These are phyloP conservation scores for Melanerpes formicivorus DNA, from an alignment of 2,113 vertebrate species.

Conservation along the genomic window DNA sequence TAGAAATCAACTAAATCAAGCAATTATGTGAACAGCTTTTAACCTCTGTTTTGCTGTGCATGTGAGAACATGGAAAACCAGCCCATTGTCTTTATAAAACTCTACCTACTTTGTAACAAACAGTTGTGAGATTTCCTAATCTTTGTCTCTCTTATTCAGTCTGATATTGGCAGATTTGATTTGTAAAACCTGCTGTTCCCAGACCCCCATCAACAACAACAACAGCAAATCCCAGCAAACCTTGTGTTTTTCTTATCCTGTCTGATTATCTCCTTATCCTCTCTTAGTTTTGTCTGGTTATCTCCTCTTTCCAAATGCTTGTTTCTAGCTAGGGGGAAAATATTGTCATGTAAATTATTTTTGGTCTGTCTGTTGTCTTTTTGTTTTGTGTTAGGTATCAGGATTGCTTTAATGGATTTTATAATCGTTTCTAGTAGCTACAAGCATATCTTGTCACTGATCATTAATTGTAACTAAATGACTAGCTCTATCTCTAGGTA, in stretches of 20 bases:
- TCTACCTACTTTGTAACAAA: background rate
- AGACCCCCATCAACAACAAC: background rate
- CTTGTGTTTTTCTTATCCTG: background rate
- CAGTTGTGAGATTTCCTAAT: background rate
- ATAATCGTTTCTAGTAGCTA: background rate
- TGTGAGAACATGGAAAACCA: background rate
- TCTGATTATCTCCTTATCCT: too few species aligned
- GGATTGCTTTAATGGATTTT: background rate
- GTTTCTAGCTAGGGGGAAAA: background rate
- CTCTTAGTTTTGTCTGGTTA: background rate
- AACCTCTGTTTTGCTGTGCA: background rate
- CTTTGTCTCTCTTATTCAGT: background rate
- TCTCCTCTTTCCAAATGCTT: background rate
- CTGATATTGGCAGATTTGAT: background rate
- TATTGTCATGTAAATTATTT: background rate
- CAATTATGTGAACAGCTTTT: background rate
- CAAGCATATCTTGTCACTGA: background rate
- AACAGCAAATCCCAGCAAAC: background rate
- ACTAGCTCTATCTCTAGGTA: background rate
- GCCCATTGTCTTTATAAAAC: background rate
- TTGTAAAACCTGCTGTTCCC: background rate
- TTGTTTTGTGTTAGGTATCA: background rate
- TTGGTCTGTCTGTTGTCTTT: background rate
- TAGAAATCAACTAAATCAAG: background rate
- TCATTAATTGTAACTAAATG: background rate